A percentile compares a stretch with the other conserved stretches of the same genome.
phyloP scores from a whole-genome alignment of 1,140 invertebrate genomes.

The Grapholita molesta region DNA sequence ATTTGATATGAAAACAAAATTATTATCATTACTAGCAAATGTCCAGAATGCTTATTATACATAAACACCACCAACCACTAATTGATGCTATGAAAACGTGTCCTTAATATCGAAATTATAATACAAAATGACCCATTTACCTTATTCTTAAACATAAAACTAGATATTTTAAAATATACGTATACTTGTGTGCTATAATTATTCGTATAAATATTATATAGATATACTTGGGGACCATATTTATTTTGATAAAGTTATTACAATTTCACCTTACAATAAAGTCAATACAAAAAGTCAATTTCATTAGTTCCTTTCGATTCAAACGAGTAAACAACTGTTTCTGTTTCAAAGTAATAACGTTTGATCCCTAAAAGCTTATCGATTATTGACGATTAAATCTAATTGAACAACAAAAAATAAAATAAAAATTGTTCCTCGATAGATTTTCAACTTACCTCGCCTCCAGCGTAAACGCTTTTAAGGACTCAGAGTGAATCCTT shows the following conservation, averaged over 20 bases:
- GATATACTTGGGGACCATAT: too few species aligned
- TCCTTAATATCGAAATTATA: too few species aligned
- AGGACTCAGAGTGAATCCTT: conserved; percentile 32
- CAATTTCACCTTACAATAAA: neutral
- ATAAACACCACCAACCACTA: too few species aligned
- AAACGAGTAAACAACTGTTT: neutral
- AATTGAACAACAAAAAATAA: neutral
- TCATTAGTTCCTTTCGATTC: neutral
- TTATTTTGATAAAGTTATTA: neutral
- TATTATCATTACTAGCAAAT: too few species aligned
- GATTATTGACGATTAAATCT: conserved; percentile 7
- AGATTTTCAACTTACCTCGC: conserved; percentile 35
- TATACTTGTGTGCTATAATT: too few species aligned
- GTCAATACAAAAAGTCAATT: neutral
- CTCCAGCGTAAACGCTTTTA: conserved; percentile 32
- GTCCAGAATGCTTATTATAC: too few species aligned
- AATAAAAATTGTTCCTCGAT: conserved; percentile 6
- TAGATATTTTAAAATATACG: too few species aligned
- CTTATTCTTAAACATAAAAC: too few species aligned
- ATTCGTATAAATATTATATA: too few species aligned
- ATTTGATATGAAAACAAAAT: too few species aligned
- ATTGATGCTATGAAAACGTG: too few species aligned
- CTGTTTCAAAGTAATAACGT: neutral
- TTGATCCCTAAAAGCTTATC: conserved; percentile 5
- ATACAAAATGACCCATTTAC: too few species aligned